Base-by-base conservation (phyloP, 2,888 invertebrate genomes). In the Tipula helvola region DNA sequence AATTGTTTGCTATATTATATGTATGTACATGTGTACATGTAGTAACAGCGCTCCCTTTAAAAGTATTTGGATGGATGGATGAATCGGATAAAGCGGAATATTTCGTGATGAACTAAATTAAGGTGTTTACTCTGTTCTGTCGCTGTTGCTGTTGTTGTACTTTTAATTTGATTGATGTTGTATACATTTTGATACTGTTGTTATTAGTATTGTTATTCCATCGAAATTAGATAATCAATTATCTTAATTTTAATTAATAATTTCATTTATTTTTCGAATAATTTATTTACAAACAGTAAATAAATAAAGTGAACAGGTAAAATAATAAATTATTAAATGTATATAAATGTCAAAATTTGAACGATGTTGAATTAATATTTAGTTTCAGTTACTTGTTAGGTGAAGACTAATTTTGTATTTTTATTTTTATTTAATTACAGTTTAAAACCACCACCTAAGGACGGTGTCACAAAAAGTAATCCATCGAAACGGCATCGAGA, bases 401-500 rank as follows among this genome's bases (percentile, higher is more conserved):
- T 13, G 12, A 13, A n/a, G 13, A 36, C 36, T 83, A 36, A 52
- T 16, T 52, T 52, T 52, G n/a, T 16, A 3, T 39, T 39, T 39
- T 85, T 42, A 39, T 86, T 36, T 86, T 86, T n/a, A n/a, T 47
- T 86, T 86, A 18, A n/a, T 86, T 52, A 1, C 95, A 98, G 98
- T 92, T 94, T 98, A 92, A 98, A 98, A 92, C 97, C 97, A 89
- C 97, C 98, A 88, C 96, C 97, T 89, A 97, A 97, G 93, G 97
- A 97, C 93, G 97, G 97, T 89, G 97, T 97, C 90, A 97, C 97
- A 87, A 98, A 98, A 92, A 97, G 97, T 91, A 99, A 99, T 93
- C 99, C 99, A 2, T 98, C 98, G 92, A 99, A 99, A 91, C 93
- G 99, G 87, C 99, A 99, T 92, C 94, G 99, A 57, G 99, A 99